Percentiles rank a stretch among this genome's conserved stretches.
Evolutionary conservation across 2,113 vertebrate species (phyloP).

Genomic region (Pithys albifrons): DNA sequence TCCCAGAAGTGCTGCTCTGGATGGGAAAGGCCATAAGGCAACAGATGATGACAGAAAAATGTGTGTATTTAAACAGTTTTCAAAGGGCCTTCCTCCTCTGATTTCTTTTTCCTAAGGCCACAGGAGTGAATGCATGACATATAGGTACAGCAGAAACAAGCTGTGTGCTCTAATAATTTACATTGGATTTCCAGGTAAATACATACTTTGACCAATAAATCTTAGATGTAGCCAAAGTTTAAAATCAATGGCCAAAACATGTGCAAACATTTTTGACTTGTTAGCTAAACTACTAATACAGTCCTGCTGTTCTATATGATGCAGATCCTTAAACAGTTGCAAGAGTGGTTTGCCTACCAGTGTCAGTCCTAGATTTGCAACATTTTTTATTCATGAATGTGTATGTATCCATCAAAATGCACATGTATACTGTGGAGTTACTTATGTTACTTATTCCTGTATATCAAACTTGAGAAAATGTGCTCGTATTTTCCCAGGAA

Average conservation of each 20-base stretch:
- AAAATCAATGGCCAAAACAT: not conserved
- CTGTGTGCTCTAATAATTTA: not conserved
- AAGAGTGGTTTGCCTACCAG: not conserved
- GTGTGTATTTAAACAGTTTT: not conserved
- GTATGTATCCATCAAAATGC: not conserved
- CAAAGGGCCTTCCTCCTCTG: not conserved
- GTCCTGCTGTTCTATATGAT: not conserved
- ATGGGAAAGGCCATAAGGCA: not conserved
- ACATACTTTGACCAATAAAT: not conserved
- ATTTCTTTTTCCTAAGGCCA: not conserved
- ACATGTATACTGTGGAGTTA: not conserved
- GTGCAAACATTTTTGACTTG: not conserved
- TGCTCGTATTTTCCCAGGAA: not conserved
- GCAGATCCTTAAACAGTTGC: not conserved
- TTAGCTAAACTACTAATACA: not conserved
- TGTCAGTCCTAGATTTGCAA: not conserved
- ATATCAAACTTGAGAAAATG: not conserved
- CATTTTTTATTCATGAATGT: not conserved
- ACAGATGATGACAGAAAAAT: not conserved
- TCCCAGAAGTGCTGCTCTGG: not conserved
- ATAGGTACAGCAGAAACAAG: not conserved
- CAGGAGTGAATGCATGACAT: not conserved
- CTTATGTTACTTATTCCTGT: not conserved
- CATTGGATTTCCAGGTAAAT: not conserved
- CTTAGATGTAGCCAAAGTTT: not conserved